These are phyloP conservation scores for Rhinolophus sinicus DNA, from an alignment of 2,113 vertebrate species.

Conservation along the genomic window DNA sequence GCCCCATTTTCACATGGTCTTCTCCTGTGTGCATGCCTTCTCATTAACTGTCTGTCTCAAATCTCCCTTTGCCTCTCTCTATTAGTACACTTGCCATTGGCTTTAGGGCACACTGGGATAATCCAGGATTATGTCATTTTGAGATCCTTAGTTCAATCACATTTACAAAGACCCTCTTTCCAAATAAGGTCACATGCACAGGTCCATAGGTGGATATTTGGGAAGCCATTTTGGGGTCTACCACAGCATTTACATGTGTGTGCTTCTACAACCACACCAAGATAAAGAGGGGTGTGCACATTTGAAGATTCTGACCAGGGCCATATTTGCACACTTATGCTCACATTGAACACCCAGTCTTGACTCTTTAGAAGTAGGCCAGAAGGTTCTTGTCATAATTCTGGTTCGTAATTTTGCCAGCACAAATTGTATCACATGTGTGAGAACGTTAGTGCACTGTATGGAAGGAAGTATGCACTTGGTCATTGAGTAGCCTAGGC, in stretches of 20 bases:
- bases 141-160: not conserved
- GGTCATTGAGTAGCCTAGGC: not conserved
- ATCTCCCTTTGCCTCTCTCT: not conserved
- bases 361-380: not conserved
- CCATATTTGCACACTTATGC: not conserved
- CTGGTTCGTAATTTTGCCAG: not conserved
- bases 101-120: not conserved
- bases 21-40: not conserved
- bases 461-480: not conserved
- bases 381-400: not conserved
- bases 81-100: not conserved
- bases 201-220: not conserved
- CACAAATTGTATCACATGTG: no score
- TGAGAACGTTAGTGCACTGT: not conserved
- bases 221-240: not conserved
- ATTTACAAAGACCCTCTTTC: not conserved
- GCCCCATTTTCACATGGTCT: not conserved
- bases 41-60: not conserved
- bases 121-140: not conserved
- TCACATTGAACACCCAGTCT: not conserved
- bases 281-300: not conserved
- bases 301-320: not conserved
- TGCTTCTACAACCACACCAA: not conserved
- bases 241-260: not conserved
- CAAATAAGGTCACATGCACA: not conserved